Evolutionary conservation across 2,888 invertebrate genomes (phyloP), one percentile per base, ranked within the genome.

Genomic region (Scaptomyza flava): DNA sequence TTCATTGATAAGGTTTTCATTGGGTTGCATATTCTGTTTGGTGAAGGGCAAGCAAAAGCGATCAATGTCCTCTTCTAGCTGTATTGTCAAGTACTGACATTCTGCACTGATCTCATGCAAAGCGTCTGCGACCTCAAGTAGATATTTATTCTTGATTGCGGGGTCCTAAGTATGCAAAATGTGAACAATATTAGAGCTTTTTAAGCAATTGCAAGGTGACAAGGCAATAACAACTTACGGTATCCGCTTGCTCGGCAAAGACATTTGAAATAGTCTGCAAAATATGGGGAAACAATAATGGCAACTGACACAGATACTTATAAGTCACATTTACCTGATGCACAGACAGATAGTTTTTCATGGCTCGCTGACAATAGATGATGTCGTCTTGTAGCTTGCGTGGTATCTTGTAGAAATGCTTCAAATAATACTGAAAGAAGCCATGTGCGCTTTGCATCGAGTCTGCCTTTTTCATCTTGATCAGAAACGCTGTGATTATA

Each of bases 31-130:
- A 3, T 70, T 33, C 4, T 88, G 84, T 50, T 78, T 62, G 1
- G 64, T 72, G 3, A 83, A 83, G 4, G 81, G 72, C 36, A 68
- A 52, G 38, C 89, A 88, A 38, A 83, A 83, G 11, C 52, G 57
- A 14, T 76, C 71, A 6, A 83, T 78, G 48, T 83, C 75, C 3
- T 88, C 76, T 27, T 77, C 67, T 9, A 83, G 53, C 6, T 63
- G 52, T n/a, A 83, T 4, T 3, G 73, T 45, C 51, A 88, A 42
- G 27, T 68, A 78, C 41, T 83, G 71, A n/a, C 89, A 71, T 33
- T 83, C 83, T 1, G 89, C 83, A 60, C 88, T 83, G 12, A 83
- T 47, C 41, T 83, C 62, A 27, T 72, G 27, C 27, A 83, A 23
- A 2, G 36, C 46, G 2, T 81, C 71, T 27, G 78, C 71, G 8